Evolutionary conservation across 2,888 invertebrate genomes (phyloP).

Genomic region (Leptura quadrifasciata): DNA sequence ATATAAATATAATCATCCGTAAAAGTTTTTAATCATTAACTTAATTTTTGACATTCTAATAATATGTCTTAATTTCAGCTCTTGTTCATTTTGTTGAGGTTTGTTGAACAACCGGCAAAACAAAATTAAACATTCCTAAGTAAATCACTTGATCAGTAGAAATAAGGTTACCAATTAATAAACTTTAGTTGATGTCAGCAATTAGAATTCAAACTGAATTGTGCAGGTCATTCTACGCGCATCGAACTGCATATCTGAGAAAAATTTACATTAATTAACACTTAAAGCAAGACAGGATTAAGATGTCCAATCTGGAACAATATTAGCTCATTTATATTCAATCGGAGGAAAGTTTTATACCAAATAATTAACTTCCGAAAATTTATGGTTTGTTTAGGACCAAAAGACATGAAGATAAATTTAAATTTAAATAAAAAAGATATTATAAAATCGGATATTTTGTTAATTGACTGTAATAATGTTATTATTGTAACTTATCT

Average conservation of each 20-base stretch:
- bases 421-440: constrained; percentile 37
- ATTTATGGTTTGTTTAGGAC: constrained; percentile 54
- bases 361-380: constrained; percentile 60
- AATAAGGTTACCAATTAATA: constrained; percentile 56
- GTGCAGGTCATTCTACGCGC: constrained; percentile 65
- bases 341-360: constrained; percentile 59
- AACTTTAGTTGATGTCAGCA: constrained; percentile 61
- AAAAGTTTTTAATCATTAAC: too few species aligned
- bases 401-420: constrained; percentile 21
- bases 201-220: constrained; percentile 65
- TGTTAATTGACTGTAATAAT: constrained; percentile 42
- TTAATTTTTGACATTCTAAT: too few species aligned
- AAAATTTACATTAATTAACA: constrained; percentile 71
- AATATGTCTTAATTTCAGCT: too few species aligned
- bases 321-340: constrained; percentile 67
- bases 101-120: not conserved
- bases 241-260: constrained; percentile 67
- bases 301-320: constrained; percentile 63
- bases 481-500: constrained; percentile 31
- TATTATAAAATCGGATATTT: constrained; percentile 37
- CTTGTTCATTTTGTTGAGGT: too few species aligned
- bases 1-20: too few species aligned
- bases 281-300: constrained; percentile 66
- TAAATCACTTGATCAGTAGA: constrained; percentile 44
- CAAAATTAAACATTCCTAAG: constrained; percentile 43